These are phyloP conservation scores for Psephotus haematonotus DNA, from an alignment of 2,113 vertebrate genomes.

Conservation along the genomic window DNA sequence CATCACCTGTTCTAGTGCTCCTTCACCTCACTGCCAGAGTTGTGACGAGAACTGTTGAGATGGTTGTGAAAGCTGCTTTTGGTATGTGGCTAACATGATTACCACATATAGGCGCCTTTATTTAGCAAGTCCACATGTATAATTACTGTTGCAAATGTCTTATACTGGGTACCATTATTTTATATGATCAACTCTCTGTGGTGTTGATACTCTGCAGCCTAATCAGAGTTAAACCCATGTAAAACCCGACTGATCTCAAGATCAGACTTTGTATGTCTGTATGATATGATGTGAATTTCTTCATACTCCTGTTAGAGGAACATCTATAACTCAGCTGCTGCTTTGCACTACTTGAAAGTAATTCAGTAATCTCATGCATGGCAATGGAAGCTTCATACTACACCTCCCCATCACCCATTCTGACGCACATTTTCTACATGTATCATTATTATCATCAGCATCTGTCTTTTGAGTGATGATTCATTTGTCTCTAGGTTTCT, in stretches of 20 bases:
- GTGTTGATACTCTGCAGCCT: background rate
- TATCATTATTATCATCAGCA: background rate
- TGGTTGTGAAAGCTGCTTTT: background rate
- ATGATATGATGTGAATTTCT: background rate
- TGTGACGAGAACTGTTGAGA: background rate
- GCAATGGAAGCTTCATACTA: background rate
- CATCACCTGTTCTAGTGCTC: conserved; percentile 6
- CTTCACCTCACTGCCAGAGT: background rate
- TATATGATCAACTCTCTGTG: background rate
- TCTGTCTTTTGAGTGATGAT: conserved; percentile 27
- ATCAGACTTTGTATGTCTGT: background rate
- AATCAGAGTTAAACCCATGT: background rate
- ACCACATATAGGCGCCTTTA: background rate
- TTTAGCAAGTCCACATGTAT: background rate
- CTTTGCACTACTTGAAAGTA: background rate
- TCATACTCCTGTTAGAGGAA: background rate
- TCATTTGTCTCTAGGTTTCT: conserved; percentile 19
- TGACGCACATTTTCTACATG: background rate
- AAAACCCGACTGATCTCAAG: background rate
- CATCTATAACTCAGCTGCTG: background rate
- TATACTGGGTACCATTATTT: background rate
- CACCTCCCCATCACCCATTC: background rate
- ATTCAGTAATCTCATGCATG: background rate
- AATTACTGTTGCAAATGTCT: background rate
- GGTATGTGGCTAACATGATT: background rate